phyloP scores from a whole-genome alignment of 2,113 vertebrate genomes.

The Sinocyclocheilus grahami region DNA sequence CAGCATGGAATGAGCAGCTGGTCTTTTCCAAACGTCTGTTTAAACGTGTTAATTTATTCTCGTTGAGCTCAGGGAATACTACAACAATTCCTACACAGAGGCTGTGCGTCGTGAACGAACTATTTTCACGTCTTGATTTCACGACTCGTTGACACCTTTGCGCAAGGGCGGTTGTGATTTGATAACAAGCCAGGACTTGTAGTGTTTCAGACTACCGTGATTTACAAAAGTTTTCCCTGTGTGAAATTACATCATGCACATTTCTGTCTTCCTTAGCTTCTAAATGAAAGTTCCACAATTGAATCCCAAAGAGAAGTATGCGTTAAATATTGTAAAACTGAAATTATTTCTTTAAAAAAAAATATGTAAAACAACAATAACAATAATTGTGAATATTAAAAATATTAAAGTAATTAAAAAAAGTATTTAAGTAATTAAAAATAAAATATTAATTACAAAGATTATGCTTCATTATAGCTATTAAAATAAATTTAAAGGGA shows the following conservation, averaged over 20 bases:
- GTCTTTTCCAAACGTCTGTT: constrained; percentile 3
- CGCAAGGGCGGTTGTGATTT: not conserved
- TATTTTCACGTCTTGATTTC: not conserved
- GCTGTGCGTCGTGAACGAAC: not conserved
- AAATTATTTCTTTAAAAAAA: too few relatives aligned
- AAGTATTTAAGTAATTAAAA: too few relatives aligned
- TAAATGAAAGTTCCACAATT: not conserved
- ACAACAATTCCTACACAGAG: not conserved
- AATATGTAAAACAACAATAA: too few relatives aligned
- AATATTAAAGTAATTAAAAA: too few relatives aligned
- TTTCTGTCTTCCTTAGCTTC: not conserved
- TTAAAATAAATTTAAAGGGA: too few relatives aligned
- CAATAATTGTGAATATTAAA: too few relatives aligned
- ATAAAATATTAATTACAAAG: too few relatives aligned
- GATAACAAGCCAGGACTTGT: not conserved
- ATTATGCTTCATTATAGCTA: too few relatives aligned
- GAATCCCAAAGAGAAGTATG: too few relatives aligned
- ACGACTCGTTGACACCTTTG: not conserved
- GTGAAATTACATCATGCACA: not conserved
- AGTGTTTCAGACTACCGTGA: not conserved
- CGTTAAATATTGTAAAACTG: too few relatives aligned
- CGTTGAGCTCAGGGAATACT: not conserved
- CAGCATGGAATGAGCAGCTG: not conserved
- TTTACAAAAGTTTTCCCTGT: not conserved
- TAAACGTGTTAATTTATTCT: constrained; percentile 30